Conservation (phyloP, 1,140 invertebrate species). For the Drosophila murphyi region DNA sequence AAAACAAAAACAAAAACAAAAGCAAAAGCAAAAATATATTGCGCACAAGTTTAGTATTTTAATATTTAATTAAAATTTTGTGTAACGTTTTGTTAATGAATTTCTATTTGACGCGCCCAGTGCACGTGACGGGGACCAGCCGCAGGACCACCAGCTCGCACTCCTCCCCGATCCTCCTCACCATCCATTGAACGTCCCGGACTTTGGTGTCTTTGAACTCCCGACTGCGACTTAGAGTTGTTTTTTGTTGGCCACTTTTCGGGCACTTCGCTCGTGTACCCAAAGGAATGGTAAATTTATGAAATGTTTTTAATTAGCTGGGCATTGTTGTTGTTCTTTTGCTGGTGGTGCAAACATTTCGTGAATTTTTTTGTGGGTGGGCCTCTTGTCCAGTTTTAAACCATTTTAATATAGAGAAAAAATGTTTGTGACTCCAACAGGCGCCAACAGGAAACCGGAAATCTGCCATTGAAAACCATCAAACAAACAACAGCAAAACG, state of each 20-base stretch:
- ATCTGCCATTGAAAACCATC: conserved; percentile 73
- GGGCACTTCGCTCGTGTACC: conserved; percentile 46
- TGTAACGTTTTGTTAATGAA: conserved; percentile 83
- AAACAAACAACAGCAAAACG: conserved; percentile 58
- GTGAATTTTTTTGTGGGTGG: neutral
- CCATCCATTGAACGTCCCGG: conserved; percentile 6
- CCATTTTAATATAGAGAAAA: conserved; percentile 58
- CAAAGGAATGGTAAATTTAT: conserved; percentile 76
- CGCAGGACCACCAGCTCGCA: conserved; percentile 47
- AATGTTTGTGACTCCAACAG: conserved; percentile 40
- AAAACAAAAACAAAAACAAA: conserved; percentile 28
- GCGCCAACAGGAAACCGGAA: conserved; percentile 51
- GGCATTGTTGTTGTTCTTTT: conserved; percentile 21
- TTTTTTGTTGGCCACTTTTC: conserved; percentile 44
- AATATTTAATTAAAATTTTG: conserved; percentile 83
- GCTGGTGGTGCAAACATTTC: neutral
- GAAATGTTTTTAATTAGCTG: conserved; percentile 80
- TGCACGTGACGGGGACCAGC: conserved; percentile 71
- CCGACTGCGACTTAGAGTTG: conserved; percentile 34
- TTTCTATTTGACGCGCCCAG: conserved; percentile 79
- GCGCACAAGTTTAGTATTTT: conserved; percentile 74
- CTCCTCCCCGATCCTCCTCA: neutral
- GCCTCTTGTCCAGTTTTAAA: conserved; percentile 53
- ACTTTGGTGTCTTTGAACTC: conserved; percentile 22
- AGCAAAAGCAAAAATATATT: conserved; percentile 58